Base-by-base conservation (phyloP, 2,113 vertebrate genomes). In the Ariopsis seemanni region DNA sequence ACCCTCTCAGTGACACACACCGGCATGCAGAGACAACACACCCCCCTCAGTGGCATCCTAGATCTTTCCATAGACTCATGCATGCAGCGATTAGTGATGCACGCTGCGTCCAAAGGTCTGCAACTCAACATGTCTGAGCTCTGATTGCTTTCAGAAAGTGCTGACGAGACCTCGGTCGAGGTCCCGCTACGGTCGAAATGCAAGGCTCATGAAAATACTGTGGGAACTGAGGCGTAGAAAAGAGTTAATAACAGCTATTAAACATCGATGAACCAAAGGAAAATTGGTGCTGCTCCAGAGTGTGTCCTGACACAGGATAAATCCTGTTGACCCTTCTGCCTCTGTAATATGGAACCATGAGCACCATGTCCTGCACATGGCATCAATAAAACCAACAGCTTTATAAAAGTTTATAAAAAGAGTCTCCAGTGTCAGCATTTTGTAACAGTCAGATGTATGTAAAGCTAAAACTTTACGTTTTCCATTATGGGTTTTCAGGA, bases 181-280 rank as follows among this genome's bases (percentile, higher is more conserved):
- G 42, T 81, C 83, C 82, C 8, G 42, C 5, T 42, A 48, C 4
- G 52, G 72, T 72, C 58, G 9, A 53, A 88, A 60, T 63, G n/a
- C 11, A 65, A 80, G 30, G 69, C 75, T 71, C 58, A 63, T 42
- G 87, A 42, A 50, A 79, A 75, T 53, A 79, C 84, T 83, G 58
- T 50, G 42, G 82, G 62, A 82, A 69, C 82, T 18, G 18, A n/a
- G 75, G 50, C 50, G 42, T 27, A 53, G 85, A 75, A 69, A 25
- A 72, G 18, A 71, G 85, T 84, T 86, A 89, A 89, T 85, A 88
- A 67, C 17, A 84, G 86, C 63, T 83, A 62, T 88, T 84, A 86
- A 80, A 65, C 67, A 48, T 83, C 67, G 77, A 60, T 84, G 77
- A 90, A 89, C 53, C 62, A 60, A 88, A 62, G 79, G 81, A 92